Percentiles rank a stretch among this genome's conserved stretches.
phyloP scores from a whole-genome alignment of 2,113 vertebrate genomes.

The Macaca mulatta region DNA sequence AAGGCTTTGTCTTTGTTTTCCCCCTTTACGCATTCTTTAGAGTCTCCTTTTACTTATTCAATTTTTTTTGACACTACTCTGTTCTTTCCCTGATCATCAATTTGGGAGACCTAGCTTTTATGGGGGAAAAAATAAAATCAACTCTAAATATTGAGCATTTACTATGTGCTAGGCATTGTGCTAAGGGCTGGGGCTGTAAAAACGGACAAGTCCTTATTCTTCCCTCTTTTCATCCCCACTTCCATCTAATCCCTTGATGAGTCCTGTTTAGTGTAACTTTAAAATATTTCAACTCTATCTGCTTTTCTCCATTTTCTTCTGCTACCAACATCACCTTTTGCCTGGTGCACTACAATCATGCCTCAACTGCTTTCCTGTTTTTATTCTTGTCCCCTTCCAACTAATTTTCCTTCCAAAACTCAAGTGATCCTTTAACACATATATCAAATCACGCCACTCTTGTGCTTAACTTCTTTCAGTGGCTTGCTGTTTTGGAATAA shows the following conservation, averaged over 20 bases:
- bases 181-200: background rate
- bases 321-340: background rate
- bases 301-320: background rate
- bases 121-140: background rate
- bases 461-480: background rate
- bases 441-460: background rate
- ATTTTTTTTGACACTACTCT: background rate
- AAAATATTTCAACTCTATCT: background rate
- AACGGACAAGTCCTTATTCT: background rate
- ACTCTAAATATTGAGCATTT: background rate
- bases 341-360: rapidly evolving
- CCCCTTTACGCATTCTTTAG: background rate
- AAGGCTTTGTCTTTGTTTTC: background rate
- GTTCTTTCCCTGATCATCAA: background rate
- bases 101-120: background rate
- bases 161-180: background rate
- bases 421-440: background rate
- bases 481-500: background rate
- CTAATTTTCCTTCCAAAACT: background rate
- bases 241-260: background rate
- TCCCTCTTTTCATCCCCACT: background rate
- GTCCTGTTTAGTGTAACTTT: background rate
- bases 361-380: background rate
- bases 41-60: background rate
- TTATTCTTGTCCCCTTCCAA: background rate